A percentile compares a stretch with the other conserved stretches of the same genome.
Conservation (phyloP, 2,797 vertebrate species). For the Ibycter americanus region DNA sequence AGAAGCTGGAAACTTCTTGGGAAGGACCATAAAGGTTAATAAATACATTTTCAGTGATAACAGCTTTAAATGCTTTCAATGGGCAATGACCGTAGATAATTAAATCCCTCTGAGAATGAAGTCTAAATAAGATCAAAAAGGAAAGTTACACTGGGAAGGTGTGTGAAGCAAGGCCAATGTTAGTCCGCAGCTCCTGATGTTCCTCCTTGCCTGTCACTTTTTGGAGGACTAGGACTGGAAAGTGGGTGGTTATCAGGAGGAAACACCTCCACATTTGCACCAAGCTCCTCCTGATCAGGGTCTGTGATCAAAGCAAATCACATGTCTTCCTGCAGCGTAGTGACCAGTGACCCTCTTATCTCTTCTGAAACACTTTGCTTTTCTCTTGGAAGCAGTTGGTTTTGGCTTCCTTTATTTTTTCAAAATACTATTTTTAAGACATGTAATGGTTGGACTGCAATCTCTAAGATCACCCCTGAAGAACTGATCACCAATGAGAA, state of each 20-base stretch:
- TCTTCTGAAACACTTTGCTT: background rate
- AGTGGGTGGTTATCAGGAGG: background rate
- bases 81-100: background rate
- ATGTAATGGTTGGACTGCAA: accelerated
- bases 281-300: background rate
- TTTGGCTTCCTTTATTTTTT: background rate
- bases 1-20: background rate
- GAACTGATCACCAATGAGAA: background rate
- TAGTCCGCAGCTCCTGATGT: background rate
- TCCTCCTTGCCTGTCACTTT: background rate
- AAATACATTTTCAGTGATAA: background rate
- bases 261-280: background rate
- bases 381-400: background rate
- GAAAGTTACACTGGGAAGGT: background rate
- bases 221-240: background rate
- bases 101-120: background rate
- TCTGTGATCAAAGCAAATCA: background rate
- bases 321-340: background rate
- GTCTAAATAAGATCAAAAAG: background rate
- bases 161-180: background rate
- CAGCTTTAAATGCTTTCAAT: background rate
- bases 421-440: background rate
- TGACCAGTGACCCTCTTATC: background rate
- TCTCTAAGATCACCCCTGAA: background rate
- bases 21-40: background rate